Conservation (phyloP, 1,140 invertebrate species). For the Calephelis nemesis region DNA sequence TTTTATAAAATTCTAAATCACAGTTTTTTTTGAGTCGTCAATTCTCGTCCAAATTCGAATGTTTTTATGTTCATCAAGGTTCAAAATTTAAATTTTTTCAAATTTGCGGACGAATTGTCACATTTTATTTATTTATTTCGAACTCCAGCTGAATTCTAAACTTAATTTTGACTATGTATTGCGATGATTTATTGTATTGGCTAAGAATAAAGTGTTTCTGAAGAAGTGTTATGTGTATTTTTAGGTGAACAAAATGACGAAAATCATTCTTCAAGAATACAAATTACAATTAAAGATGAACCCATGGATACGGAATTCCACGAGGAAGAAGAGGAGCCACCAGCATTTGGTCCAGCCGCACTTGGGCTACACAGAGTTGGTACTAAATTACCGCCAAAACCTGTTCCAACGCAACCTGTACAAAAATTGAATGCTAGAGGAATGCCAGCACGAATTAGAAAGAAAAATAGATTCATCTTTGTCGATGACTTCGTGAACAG, state of each 20-base stretch:
- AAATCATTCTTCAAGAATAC: slow-evolving; percentile 59
- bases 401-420: slow-evolving; percentile 83
- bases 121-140: slow-evolving; percentile 33
- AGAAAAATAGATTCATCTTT: slow-evolving; percentile 94
- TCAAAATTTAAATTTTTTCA: slow-evolving; percentile 80
- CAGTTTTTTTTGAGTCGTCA: slow-evolving; percentile 30
- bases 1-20: slow-evolving; percentile 33
- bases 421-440: slow-evolving; percentile 90
- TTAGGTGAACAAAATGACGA: slow-evolving; percentile 53
- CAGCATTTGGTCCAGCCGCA: slow-evolving; percentile 86
- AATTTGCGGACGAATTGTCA: slow-evolving; percentile 69
- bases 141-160: slow-evolving; percentile 19
- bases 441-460: slow-evolving; percentile 93
- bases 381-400: slow-evolving; percentile 85
- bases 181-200: slow-evolving; percentile 4
- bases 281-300: slow-evolving; percentile 80
- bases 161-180: neutral
- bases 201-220: slow-evolving; percentile 7
- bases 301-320: slow-evolving; percentile 82
- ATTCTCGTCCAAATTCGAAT: slow-evolving; percentile 42
- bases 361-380: slow-evolving; percentile 89
- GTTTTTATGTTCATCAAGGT: slow-evolving; percentile 39
- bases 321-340: slow-evolving; percentile 84
- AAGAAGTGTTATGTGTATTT: slow-evolving; percentile 37
- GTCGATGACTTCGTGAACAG: slow-evolving; percentile 94